Percentiles rank a stretch among this genome's conserved stretches.
Conservation (phyloP, 1,140 invertebrate species). For the Drosophila suzukii region DNA sequence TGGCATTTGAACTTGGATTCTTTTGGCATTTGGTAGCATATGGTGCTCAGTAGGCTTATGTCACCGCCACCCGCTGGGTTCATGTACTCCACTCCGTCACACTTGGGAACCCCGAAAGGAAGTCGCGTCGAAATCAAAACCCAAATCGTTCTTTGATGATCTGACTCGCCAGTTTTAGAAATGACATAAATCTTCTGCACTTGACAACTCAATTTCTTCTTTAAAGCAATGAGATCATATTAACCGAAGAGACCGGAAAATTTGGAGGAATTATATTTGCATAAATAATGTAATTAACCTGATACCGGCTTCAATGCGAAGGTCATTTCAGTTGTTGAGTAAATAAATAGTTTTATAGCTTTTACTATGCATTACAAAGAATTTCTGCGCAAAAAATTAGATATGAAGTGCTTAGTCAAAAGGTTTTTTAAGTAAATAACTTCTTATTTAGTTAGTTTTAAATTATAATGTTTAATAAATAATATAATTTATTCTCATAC, state of each 20-base stretch:
- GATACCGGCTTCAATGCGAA: not conserved
- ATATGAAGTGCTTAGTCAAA: too few relatives aligned
- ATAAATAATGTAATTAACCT: not conserved
- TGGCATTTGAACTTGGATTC: conserved; percentile 69
- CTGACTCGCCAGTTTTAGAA: conserved; percentile 51
- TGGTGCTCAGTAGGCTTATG: conserved; percentile 36
- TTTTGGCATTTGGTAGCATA: conserved; percentile 28
- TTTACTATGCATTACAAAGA: too few relatives aligned
- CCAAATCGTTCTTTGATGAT: conserved; percentile 75
- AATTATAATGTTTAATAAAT: too few relatives aligned
- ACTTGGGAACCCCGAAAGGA: conserved; percentile 67
- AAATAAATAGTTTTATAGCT: too few relatives aligned
- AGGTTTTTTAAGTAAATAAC: too few relatives aligned
- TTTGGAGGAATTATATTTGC: not conserved
- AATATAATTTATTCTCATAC: too few relatives aligned
- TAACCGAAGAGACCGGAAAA: not conserved
- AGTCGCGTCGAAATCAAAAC: conserved; percentile 59
- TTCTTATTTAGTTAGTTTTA: too few relatives aligned
- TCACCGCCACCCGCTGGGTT: conserved; percentile 61
- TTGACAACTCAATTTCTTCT: conserved; percentile 56
- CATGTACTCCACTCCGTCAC: conserved; percentile 68
- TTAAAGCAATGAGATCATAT: conserved; percentile 58
- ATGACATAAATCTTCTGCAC: conserved; percentile 67
- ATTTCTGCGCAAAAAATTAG: too few relatives aligned
- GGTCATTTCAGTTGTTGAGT: not conserved